Evolutionary conservation across 2,113 vertebrate species (phyloP).

Genomic region (Trachemys scripta): DNA sequence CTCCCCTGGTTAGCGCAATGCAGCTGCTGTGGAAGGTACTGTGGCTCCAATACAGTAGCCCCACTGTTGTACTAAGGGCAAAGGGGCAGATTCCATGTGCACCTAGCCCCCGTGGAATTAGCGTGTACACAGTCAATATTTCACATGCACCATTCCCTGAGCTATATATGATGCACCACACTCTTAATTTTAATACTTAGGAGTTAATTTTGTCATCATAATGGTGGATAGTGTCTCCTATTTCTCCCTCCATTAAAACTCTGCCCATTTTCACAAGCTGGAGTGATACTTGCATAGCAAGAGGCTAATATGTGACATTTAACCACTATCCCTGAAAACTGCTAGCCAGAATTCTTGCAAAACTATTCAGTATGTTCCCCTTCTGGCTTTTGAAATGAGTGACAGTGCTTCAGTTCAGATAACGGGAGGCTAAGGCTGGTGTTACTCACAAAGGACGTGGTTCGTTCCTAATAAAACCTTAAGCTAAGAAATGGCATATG

Average conservation of each 20-base stretch:
- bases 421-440: background rate
- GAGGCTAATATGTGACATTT: background rate
- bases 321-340: background rate
- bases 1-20: background rate
- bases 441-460: background rate
- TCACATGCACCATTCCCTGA: background rate
- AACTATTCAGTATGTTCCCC: rapidly evolving
- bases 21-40: background rate
- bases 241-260: background rate
- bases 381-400: background rate
- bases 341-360: rapidly evolving
- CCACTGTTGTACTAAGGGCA: rapidly evolving
- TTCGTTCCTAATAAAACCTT: background rate
- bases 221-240: background rate
- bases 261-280: rapidly evolving
- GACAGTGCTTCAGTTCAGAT: background rate
- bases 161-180: no score
- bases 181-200: background rate
- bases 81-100: background rate
- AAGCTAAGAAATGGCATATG: background rate
- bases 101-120: background rate
- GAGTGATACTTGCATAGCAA: background rate
- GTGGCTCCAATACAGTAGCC: background rate
- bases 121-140: background rate
- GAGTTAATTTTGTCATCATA: no score